phyloP scores from a whole-genome alignment of 2,797 vertebrate species.

The Sitta carolinensis region DNA sequence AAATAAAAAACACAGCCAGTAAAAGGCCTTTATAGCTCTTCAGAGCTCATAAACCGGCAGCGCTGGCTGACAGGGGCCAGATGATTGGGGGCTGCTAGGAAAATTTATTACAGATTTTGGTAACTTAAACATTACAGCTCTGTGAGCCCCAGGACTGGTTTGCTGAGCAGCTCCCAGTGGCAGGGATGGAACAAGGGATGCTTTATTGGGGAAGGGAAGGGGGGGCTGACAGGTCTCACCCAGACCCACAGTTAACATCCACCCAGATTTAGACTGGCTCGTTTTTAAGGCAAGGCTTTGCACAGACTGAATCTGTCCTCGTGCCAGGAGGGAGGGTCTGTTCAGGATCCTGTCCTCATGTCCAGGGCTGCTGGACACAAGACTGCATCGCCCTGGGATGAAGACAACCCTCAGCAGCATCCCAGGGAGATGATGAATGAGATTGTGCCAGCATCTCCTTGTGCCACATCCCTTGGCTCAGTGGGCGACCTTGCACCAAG shows the following conservation, averaged over 20 bases:
- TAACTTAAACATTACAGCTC: conserved; percentile 60
- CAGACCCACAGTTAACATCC: background rate
- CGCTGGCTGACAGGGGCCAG: background rate
- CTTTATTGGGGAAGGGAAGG: conserved; percentile 40
- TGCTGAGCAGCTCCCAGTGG: conserved; percentile 15
- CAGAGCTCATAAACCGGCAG: conserved; percentile 61
- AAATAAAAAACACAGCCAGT: conserved; percentile 45
- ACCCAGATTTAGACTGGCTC: background rate
- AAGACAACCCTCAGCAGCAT: background rate
- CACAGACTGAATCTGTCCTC: background rate
- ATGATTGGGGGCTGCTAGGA: conserved; percentile 26
- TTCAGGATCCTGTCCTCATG: background rate
- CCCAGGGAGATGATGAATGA: fast-evolving
- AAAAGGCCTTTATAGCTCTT: conserved; percentile 62
- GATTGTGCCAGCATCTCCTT: background rate
- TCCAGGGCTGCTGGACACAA: background rate
- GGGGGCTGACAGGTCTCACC: conserved; percentile 17
- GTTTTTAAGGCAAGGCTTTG: background rate
- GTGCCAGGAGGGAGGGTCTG: background rate
- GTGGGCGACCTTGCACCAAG: conserved; percentile 34
- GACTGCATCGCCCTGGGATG: background rate
- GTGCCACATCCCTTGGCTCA: background rate
- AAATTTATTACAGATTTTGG: conserved; percentile 68
- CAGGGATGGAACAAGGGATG: conserved; percentile 47
- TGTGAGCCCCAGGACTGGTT: background rate